Base-by-base conservation (phyloP, 1,140 invertebrate species). In the Augochlora pura region DNA sequence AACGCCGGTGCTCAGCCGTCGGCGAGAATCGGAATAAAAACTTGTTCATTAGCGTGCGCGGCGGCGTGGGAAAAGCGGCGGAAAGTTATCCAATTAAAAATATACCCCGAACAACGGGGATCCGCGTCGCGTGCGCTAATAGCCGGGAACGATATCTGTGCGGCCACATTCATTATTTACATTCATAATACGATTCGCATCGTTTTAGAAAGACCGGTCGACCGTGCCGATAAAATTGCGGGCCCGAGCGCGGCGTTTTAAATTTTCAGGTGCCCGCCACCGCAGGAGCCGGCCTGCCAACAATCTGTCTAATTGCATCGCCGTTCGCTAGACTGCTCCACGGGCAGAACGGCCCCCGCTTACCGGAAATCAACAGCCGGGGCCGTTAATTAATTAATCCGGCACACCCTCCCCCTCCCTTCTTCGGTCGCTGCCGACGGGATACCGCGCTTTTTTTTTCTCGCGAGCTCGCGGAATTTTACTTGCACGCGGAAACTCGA, bases 321-420 rank as follows among this genome's bases (percentile, higher is more conserved):
- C 38, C 38, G 10, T 3, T 38, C 60, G 60, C 38, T 23, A 14
- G 38, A 18, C n/a, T n/a, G n/a, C n/a, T n/a, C n/a, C n/a, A n/a
- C 27, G 2, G 27, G 32, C 27, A 25, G 42, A 42, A 10, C 10
- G 2, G 25, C 16, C 4, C 2, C 52, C 23, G 14, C 54, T 52
- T 38, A 21, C 49, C 14, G 18, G 49, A 57, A n/a, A 57, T 57
- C 54, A 69, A 57, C 49, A 23, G 9, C 67, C n/a, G n/a, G n/a
- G 49, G 25, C 54, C 39, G 64, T 49, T 66, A 66, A 69, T 69
- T 69, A 69, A 69, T 69, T 69, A 69, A 69, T 69, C 67, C 49
- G 23, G 2, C 21, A n/a, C n/a, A n/a, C n/a, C n/a, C n/a, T n/a
- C n/a, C n/a, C n/a, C n/a, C n/a, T n/a, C n/a, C n/a, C n/a, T n/a